Conservation (phyloP, 2,797 vertebrate species). For the Enteromius radiatus region DNA sequence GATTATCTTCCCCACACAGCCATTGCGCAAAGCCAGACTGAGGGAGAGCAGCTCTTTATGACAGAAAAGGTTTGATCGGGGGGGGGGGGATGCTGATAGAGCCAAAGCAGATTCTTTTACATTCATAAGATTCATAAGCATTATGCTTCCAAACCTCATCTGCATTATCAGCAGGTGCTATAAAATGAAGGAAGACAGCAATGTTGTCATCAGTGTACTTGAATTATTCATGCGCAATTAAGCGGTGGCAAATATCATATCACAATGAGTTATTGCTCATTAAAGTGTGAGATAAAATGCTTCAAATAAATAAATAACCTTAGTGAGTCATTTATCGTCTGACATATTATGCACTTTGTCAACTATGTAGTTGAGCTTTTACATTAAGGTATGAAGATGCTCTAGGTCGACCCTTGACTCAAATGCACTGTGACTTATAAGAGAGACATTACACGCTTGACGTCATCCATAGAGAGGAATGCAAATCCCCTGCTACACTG, state of each 20-base stretch:
- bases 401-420: background rate
- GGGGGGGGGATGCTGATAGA: slow-evolving; percentile 27
- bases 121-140: slow-evolving; percentile 41
- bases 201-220: slow-evolving; percentile 42
- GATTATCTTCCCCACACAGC: slow-evolving; percentile 71
- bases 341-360: background rate
- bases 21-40: slow-evolving; percentile 52
- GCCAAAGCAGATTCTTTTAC: slow-evolving; percentile 41
- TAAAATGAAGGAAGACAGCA: slow-evolving; percentile 39
- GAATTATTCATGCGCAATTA: slow-evolving; percentile 47
- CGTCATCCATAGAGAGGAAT: background rate
- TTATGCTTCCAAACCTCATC: slow-evolving; percentile 32
- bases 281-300: slow-evolving; percentile 25
- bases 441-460: background rate
- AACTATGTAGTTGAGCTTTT: slow-evolving; percentile 15
- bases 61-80: slow-evolving; percentile 30
- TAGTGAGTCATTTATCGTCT: slow-evolving; percentile 14
- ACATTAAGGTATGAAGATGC: slow-evolving; percentile 20
- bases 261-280: slow-evolving; percentile 44
- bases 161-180: slow-evolving; percentile 50
- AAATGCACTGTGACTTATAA: slow-evolving; percentile 14
- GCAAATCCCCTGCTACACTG: background rate
- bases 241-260: slow-evolving; percentile 23
- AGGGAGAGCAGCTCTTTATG: slow-evolving; percentile 10
- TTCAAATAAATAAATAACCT: slow-evolving; percentile 29